Conservation (phyloP, 2,113 vertebrate genomes). For the Gallinago jamesoni region DNA sequence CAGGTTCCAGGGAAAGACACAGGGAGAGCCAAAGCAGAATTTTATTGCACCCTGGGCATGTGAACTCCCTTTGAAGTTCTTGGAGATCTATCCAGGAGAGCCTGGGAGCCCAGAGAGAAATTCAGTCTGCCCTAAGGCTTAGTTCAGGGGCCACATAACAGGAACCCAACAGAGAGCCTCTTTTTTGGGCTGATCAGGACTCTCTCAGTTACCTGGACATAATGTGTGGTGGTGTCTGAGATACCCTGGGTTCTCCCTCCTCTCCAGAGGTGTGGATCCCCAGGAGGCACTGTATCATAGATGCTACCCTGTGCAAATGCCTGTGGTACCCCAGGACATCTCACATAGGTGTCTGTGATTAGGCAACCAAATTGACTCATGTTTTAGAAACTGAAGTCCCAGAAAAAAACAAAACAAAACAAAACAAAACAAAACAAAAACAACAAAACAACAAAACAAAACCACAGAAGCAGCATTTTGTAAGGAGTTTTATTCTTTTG, state of each 20-base stretch:
- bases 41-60: background rate
- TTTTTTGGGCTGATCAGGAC: background rate
- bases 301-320: background rate
- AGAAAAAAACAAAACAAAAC: no score
- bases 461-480: background rate
- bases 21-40: background rate
- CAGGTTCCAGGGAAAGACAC: background rate
- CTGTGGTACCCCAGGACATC: background rate
- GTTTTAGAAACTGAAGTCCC: background rate
- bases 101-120: background rate
- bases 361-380: background rate
- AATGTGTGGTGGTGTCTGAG: background rate
- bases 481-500: background rate
- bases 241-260: background rate
- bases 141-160: background rate
- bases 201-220: background rate
- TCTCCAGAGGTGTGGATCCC: background rate
- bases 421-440: no score
- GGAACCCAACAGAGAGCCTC: background rate
- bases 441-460: no score
- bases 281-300: background rate
- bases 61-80: background rate
- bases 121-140: background rate
- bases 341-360: background rate
- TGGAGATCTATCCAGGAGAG: background rate